Evolutionary conservation across 2,113 vertebrate genomes (phyloP).

Genomic region (Cololabis saira): DNA sequence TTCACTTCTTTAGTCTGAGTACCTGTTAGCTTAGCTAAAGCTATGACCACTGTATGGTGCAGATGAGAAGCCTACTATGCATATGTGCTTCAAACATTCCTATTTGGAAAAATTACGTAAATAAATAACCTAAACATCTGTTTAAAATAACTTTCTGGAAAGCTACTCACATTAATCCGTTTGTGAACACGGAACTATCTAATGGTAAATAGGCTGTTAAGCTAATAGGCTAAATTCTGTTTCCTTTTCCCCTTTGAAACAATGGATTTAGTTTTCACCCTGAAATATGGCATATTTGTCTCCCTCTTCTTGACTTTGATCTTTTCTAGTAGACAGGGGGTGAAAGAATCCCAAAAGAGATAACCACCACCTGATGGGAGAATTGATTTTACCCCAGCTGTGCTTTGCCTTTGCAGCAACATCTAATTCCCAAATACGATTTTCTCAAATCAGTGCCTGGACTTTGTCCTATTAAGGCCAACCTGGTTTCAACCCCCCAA

Average conservation of each 20-base stretch:
- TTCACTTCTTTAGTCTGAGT: too few species aligned
- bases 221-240: conserved; percentile 31
- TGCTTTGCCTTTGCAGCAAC: conserved; percentile 52
- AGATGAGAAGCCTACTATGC: too few species aligned
- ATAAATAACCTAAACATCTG: too few species aligned
- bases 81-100: too few species aligned
- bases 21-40: too few species aligned
- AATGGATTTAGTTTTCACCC: conserved; percentile 44
- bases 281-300: conserved; percentile 44
- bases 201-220: conserved; percentile 18
- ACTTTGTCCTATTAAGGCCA: conserved; percentile 60
- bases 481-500: conserved; percentile 47
- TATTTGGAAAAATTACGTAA: too few species aligned
- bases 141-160: too few species aligned
- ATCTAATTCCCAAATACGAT: conserved; percentile 62
- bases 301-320: conserved; percentile 52
- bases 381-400: conserved; percentile 73
- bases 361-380: conserved; percentile 32
- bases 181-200: too few species aligned
- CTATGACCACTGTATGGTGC: too few species aligned
- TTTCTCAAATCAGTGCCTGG: conserved; percentile 60
- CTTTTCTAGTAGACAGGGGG: conserved; percentile 48
- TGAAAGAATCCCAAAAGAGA: conserved; percentile 20
- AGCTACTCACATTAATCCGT: too few species aligned
- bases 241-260: conserved; percentile 33